These are phyloP conservation scores for Xenops minutus DNA, from an alignment of 2,797 vertebrate species.

Conservation along the genomic window DNA sequence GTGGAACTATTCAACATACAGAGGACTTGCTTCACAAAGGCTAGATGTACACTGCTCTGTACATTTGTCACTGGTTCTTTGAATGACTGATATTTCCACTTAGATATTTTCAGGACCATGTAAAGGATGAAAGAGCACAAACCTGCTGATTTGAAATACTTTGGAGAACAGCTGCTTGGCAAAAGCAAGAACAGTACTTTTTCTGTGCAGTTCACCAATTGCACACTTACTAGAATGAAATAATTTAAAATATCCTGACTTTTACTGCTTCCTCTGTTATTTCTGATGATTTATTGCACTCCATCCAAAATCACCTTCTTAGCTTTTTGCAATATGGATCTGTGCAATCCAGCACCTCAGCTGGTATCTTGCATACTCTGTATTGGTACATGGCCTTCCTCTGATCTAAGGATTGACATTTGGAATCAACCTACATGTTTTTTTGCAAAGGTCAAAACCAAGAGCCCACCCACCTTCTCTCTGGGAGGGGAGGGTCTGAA, in stretches of 20 bases:
- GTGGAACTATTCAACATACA: rapidly evolving
- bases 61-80: background rate
- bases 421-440: rapidly evolving
- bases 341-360: background rate
- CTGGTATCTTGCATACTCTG: background rate
- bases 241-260: background rate
- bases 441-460: background rate
- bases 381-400: background rate
- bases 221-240: background rate
- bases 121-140: background rate
- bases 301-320: background rate
- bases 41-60: background rate
- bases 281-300: background rate
- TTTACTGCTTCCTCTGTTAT: background rate
- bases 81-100: background rate
- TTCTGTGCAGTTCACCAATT: background rate
- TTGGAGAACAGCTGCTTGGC: background rate
- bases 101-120: background rate
- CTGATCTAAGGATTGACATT: background rate
- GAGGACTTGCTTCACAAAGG: background rate
- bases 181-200: background rate
- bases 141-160: background rate
- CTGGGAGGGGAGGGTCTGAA: background rate
- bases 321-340: background rate
- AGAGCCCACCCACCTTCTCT: background rate